Percentiles rank a stretch among this genome's conserved stretches.
Evolutionary conservation across 2,888 invertebrate species (phyloP).

Genomic region (Nasonovia ribisnigri): DNA sequence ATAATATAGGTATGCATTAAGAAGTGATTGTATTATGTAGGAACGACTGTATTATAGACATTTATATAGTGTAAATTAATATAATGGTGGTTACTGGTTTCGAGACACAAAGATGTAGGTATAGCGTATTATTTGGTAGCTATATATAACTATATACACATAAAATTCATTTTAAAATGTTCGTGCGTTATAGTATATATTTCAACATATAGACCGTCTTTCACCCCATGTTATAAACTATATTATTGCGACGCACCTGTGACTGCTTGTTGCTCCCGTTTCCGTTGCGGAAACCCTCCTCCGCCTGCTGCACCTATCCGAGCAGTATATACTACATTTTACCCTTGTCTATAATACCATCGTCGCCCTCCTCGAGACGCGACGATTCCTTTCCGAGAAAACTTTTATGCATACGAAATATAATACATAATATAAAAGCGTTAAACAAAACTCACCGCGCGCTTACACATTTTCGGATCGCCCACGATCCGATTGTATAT

Average conservation of each 20-base stretch:
- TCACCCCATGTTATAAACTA: conserved; percentile 30
- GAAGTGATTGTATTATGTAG: background rate
- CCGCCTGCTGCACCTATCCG: conserved; percentile 70
- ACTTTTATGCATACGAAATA: background rate
- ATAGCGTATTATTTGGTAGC: background rate
- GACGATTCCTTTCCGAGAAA: conserved; percentile 18
- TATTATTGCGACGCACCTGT: conserved; percentile 60
- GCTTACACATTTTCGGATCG: background rate
- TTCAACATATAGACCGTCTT: conserved; percentile 26
- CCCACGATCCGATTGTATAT: background rate
- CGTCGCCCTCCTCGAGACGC: conserved; percentile 23
- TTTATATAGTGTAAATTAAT: background rate
- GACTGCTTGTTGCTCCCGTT: conserved; percentile 71
- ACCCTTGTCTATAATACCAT: conserved; percentile 42
- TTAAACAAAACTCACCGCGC: background rate
- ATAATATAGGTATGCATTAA: background rate
- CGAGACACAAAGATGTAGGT: background rate
- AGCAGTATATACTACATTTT: conserved; percentile 68
- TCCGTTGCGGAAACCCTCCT: conserved; percentile 71
- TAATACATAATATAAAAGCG: background rate
- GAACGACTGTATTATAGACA: no score
- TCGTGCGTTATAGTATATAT: background rate
- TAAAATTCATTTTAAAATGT: background rate
- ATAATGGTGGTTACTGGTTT: background rate
- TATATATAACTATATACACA: background rate